Evolutionary conservation across 2,888 invertebrate genomes (phyloP), one percentile per base, ranked within the genome.

Genomic region (Bedellia somnulentella): DNA sequence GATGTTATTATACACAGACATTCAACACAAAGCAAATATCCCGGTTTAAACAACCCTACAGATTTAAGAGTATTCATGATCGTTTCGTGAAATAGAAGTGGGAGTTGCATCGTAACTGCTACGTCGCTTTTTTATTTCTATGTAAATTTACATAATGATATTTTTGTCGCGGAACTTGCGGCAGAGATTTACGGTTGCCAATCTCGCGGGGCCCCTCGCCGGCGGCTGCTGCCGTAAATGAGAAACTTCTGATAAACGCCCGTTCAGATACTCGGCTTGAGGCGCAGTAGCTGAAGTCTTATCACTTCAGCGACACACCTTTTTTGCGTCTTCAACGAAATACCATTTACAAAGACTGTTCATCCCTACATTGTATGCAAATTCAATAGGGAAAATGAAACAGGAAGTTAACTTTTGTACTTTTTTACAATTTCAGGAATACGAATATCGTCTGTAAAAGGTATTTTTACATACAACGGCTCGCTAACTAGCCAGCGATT

Each of bases 101-200:
- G 39, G 42, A 38, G 37, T 37, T 41, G 42, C 46, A 37, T 37
- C 32, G 43, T 45, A 44, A 25, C 23, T 16, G 24, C 31, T 18
- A 15, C 31, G 25, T 15, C 27, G 45, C 47, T 43, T 46, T 58
- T 59, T 70, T 67, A 71, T 70, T 67, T 62, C 63, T 57, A 60
- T 59, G 60, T 50, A 60, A 64, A 73, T 73, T 64, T 60, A 53
- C 61, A 62, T 73, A 71, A 70, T 70, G 63, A 68, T 66, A 70
- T 67, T 73, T 73, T 68, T 70, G 68, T 64, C 66, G 66, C 59
- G 51, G 52, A 50, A 58, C 53, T 62, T 53, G 57, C 45, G 58
- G 52, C 41, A 27, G 48, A 57, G 66, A 67, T 68, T 67, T 66
- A 68, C 54, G 50, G 49, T 49, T 37, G 42, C 39, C 27, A 32